Base-by-base conservation (phyloP, 2,888 invertebrate species). In the Ptychoptera contaminata region DNA sequence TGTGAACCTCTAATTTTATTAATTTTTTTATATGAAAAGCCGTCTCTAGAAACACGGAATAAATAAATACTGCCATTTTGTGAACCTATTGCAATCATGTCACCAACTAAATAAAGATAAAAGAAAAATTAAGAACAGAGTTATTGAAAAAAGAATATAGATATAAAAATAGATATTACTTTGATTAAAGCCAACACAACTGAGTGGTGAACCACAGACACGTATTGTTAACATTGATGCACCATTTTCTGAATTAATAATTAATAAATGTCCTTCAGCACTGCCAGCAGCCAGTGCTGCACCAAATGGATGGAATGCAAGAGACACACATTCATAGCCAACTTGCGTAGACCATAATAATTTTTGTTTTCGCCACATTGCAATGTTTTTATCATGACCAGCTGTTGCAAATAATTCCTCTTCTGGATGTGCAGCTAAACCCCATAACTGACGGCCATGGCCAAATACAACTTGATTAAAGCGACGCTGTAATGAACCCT, bases 381-480 rank as follows among this genome's bases (percentile, higher is more conserved):
- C 87, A 49, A 93, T 85, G 54, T 84, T 82, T 60, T 87, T 86
- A 61, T 92, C 92, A 55, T 86, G 84, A 0, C 92, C 92, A 1
- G 91, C 91, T 1, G 92, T 88, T 1, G 91, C 87, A 58, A 90
- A 91, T 52, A 88, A 75, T 63, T 91, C 90, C 56, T 87, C 87
- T 53, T 87, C 86, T 0, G 91, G 90, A 63, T 92, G 90, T 2
- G 87, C 83, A 3, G 88, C 86, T 45, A 92, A 63, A 0, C 90
- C 91, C 79, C 85, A 83, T 4, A 92, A 69, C 60, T 85, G 86
- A 46, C 87, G 78, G 43, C 85, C 82, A 62, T 92, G 91, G 0
- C 92, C 92, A 61, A 92, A 86, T 31, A 87, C 76, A 30, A 87
- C 79, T 67, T 82, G 81, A 56, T 84, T 85, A 62, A 93, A 93